phyloP scores from a whole-genome alignment of 2,113 vertebrate genomes.

The Polyodon spathula region DNA sequence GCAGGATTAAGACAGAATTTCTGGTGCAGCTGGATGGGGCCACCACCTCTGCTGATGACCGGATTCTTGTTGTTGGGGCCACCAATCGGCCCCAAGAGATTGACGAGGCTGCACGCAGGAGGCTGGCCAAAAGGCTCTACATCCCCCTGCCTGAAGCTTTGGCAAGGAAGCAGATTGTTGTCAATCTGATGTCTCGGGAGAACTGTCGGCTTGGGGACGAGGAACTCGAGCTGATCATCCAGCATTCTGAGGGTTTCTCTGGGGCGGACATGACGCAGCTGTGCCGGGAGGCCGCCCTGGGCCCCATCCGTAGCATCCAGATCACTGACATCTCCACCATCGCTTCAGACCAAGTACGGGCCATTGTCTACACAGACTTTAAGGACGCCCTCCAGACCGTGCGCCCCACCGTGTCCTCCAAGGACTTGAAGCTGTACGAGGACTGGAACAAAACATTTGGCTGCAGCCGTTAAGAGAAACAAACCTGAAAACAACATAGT shows the following conservation, averaged over 20 bases:
- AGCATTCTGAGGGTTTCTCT: constrained; percentile 70
- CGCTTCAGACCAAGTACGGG: constrained; percentile 72
- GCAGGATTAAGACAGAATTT: constrained; percentile 94
- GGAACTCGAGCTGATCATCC: constrained; percentile 64
- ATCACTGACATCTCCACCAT: constrained; percentile 77
- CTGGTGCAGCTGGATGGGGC: constrained; percentile 91
- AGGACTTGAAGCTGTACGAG: constrained; percentile 82
- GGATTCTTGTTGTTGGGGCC: constrained; percentile 86
- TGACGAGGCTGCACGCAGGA: constrained; percentile 84
- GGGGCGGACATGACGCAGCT: constrained; percentile 94
- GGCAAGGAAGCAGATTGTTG: constrained; percentile 77
- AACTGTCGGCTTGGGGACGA: constrained; percentile 59
- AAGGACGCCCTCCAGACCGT: constrained; percentile 76
- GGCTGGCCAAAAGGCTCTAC: constrained; percentile 83
- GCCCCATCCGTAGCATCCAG: constrained; percentile 84
- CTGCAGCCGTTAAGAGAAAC: constrained; percentile 63
- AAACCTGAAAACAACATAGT: neutral
- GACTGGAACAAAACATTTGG: constrained; percentile 89
- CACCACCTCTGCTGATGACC: constrained; percentile 81
- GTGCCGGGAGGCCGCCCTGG: constrained; percentile 85
- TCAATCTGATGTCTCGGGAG: constrained; percentile 70
- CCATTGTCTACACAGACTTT: constrained; percentile 74
- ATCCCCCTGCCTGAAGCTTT: constrained; percentile 80
- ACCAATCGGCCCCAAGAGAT: constrained; percentile 94
- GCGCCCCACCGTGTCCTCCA: constrained; percentile 75